Percentiles rank a stretch among this genome's conserved stretches.
phyloP scores from a whole-genome alignment of 2,797 vertebrate genomes.

The Triplophysa yarkandensis region DNA sequence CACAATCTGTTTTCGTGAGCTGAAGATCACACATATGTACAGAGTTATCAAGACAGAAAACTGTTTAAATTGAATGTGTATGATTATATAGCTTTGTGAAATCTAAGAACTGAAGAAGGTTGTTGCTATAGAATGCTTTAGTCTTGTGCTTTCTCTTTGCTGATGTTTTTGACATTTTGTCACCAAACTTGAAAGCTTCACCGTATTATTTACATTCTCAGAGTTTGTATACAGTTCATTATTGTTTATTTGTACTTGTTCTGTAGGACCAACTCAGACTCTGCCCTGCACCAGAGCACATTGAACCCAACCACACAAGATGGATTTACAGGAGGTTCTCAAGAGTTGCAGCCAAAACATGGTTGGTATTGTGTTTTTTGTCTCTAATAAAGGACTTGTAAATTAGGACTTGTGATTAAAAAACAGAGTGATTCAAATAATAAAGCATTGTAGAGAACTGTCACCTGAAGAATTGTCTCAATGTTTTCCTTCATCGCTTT shows the following conservation, averaged over 20 bases:
- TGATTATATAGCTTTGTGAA: too few species aligned
- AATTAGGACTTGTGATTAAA: too few species aligned
- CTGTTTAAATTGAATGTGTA: not conserved
- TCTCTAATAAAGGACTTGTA: too few species aligned
- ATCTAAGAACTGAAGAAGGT: too few species aligned
- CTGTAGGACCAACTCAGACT: slow-evolving; percentile 96
- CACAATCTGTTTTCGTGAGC: slow-evolving; percentile 17
- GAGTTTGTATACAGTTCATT: not conserved
- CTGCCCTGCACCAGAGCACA: slow-evolving; percentile 96
- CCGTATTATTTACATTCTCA: not conserved
- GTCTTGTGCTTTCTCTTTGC: not conserved
- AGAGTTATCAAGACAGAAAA: not conserved
- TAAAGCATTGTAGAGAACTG: not conserved
- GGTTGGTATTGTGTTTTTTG: slow-evolving; percentile 72
- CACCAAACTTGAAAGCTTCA: too few species aligned
- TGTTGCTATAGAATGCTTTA: too few species aligned
- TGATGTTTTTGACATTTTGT: not conserved
- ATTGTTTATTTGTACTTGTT: slow-evolving; percentile 8
- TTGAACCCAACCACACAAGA: slow-evolving; percentile 90
- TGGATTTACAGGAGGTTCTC: slow-evolving; percentile 86
- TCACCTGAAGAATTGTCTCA: not conserved
- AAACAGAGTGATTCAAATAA: too few species aligned
- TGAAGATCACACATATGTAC: slow-evolving; percentile 1
- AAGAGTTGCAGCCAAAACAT: slow-evolving; percentile 93
- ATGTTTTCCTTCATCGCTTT: slow-evolving; percentile 22